Conservation (phyloP, 2,113 vertebrate species). For the Ochotona princeps region DNA sequence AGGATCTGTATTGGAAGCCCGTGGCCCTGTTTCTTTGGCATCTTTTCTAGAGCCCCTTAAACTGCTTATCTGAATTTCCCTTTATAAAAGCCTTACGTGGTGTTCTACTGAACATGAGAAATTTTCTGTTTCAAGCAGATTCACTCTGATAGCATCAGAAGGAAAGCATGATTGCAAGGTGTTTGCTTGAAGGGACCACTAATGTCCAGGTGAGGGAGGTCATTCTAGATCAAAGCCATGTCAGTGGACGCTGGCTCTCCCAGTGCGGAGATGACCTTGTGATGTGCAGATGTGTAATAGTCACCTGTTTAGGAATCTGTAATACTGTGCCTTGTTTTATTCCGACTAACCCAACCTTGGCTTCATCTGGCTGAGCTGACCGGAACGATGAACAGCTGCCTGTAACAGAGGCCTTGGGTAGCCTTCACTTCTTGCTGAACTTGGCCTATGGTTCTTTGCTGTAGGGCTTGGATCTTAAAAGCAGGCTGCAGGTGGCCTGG, state of each 20-base stretch:
- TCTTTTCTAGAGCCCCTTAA: conserved; percentile 15
- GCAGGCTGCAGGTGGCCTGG: conserved; percentile 12
- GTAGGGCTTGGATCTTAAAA: conserved; percentile 37
- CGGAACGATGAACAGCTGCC: conserved; percentile 20
- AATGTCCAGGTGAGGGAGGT: background rate
- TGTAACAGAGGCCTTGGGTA: conserved; percentile 24
- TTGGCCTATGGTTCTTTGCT: conserved; percentile 40
- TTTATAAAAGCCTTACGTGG: background rate
- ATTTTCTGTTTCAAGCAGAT: conserved; percentile 27
- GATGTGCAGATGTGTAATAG: background rate
- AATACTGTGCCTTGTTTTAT: background rate
- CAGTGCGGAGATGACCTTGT: conserved; percentile 8
- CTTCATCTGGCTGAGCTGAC: conserved; percentile 5
- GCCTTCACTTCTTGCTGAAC: conserved; percentile 46
- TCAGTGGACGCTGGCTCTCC: background rate
- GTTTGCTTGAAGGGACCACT: background rate
- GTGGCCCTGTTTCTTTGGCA: background rate
- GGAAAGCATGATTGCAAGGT: background rate
- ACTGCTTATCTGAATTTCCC: background rate
- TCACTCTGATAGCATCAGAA: background rate
- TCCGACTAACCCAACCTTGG: conserved; percentile 39
- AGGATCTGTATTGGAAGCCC: background rate
- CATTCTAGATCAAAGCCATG: background rate
- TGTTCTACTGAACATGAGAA: background rate
- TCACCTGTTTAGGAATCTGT: background rate